Conservation (phyloP, 23 tunicate species). For the Trididemnum nubilum region DNA sequence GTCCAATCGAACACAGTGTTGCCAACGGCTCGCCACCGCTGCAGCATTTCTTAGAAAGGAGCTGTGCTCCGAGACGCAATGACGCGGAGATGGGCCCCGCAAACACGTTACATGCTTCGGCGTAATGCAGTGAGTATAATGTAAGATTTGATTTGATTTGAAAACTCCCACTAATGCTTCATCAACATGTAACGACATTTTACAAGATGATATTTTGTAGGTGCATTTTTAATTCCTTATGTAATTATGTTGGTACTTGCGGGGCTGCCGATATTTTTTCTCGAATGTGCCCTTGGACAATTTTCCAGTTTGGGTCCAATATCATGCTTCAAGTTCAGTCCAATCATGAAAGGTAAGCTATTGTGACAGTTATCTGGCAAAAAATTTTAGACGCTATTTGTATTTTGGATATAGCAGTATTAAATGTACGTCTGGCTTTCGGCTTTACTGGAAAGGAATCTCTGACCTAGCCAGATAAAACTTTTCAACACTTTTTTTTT, state of each 20-base stretch:
- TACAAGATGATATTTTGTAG: too few species aligned
- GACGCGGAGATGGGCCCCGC: too few species aligned
- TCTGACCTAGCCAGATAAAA: background rate
- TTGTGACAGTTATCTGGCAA: background rate
- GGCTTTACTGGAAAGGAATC: too few species aligned
- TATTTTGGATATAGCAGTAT: background rate
- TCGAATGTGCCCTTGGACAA: constrained; percentile 83
- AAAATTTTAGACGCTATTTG: background rate
- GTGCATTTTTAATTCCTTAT: constrained; percentile 81
- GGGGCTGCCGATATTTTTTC: constrained; percentile 80
- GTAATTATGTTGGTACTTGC: constrained; percentile 69
- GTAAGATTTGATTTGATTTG: too few species aligned
- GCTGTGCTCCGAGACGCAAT: too few species aligned
- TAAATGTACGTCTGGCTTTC: background rate
- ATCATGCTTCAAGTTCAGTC: constrained; percentile 78
- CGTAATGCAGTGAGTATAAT: too few species aligned
- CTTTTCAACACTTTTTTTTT: background rate
- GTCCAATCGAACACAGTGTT: too few species aligned
- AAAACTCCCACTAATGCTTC: too few species aligned
- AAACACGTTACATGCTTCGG: too few species aligned
- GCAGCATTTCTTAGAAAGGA: too few species aligned
- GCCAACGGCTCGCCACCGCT: too few species aligned
- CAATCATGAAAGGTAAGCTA: constrained; percentile 59
- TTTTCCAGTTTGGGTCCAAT: constrained; percentile 85
- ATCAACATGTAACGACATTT: too few species aligned